These are phyloP conservation scores for Drosophila emarginata DNA, from an alignment of 2,888 invertebrate genomes.

Conservation along the genomic window DNA sequence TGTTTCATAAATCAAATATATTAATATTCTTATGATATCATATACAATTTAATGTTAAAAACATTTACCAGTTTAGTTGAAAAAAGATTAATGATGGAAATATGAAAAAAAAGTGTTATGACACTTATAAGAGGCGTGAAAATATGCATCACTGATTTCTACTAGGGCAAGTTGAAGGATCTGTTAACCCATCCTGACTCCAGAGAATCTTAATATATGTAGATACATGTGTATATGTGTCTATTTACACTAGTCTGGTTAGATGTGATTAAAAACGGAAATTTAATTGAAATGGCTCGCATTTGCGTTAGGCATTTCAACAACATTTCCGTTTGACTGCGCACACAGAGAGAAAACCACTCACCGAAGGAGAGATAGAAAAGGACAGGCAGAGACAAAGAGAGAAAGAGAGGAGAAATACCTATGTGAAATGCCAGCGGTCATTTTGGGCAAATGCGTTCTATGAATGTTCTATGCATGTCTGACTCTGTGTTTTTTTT, in stretches of 20 bases:
- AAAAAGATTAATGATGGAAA: not conserved
- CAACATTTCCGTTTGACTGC: constrained; percentile 52
- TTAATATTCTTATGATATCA: too few relatives aligned
- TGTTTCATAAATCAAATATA: too few relatives aligned
- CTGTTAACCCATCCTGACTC: not conserved
- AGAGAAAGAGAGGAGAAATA: constrained; percentile 10
- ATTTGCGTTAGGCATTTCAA: constrained; percentile 72
- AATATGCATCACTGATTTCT: not conserved
- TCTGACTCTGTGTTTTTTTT: constrained; percentile 27
- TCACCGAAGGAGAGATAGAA: constrained; percentile 31
- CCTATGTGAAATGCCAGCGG: constrained; percentile 42
- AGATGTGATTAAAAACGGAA: constrained; percentile 77
- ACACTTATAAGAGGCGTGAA: not conserved
- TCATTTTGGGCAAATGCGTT: constrained; percentile 38
- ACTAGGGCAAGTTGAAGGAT: not conserved
- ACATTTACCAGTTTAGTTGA: not conserved
- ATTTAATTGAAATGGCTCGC: constrained; percentile 78
- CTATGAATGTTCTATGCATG: constrained; percentile 34
- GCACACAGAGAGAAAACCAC: constrained; percentile 43
- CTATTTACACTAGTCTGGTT: constrained; percentile 9
- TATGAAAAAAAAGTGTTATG: not conserved
- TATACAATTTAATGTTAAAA: not conserved
- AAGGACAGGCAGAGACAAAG: constrained; percentile 20
- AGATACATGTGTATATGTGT: not conserved
- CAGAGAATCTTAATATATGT: not conserved